Base-by-base conservation (phyloP, 2,113 vertebrate species). In the Nycticorax nycticorax region DNA sequence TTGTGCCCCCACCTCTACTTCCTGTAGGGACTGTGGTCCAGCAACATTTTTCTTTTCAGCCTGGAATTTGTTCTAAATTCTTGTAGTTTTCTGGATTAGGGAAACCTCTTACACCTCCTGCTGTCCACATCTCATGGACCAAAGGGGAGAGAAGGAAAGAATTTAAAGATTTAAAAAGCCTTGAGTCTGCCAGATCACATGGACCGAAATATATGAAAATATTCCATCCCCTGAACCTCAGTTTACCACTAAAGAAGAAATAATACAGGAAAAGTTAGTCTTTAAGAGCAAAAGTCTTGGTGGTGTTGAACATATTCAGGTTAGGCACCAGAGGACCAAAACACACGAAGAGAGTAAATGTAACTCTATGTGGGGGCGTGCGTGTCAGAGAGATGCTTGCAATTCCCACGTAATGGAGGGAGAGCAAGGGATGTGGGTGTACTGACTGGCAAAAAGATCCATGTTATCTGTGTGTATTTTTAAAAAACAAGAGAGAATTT, bases 11-110 rank as follows among this genome's bases (percentile, higher is more conserved):
- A 63, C 8, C 15, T 88, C 67, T 74, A 7, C 23, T 59, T 92
- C 72, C 47, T 55, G 11, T 50, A 85, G 35, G 27, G 75, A 57
- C 27, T 59, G 19, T 60, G 33, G 28, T 72, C 45, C 39, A 88
- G n/a, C 57, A 89, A 74, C 8, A 27, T 35, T 84, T 93, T 93
- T 59, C 82, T 90, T 86, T 90, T 86, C 17, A 48, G 47, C 11
- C 27, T 75, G 53, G 45, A 88, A 78, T 74, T 85, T 83, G n/a
- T 59, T 83, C n/a, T 83, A n/a, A 79, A 83, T 81, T 89, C 91
- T 77, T 21, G 18, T 75, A 28, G 60, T 81, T 87, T 96, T 92
- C 60, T 91, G 75, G 47, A 80, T 93, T 80, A 85, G 43, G 27
- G 23, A 63, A 55, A 35, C 24, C 48, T 63, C 3, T 78, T 73